Conservation (phyloP, 2,113 vertebrate genomes). For the Poecile atricapillus region DNA sequence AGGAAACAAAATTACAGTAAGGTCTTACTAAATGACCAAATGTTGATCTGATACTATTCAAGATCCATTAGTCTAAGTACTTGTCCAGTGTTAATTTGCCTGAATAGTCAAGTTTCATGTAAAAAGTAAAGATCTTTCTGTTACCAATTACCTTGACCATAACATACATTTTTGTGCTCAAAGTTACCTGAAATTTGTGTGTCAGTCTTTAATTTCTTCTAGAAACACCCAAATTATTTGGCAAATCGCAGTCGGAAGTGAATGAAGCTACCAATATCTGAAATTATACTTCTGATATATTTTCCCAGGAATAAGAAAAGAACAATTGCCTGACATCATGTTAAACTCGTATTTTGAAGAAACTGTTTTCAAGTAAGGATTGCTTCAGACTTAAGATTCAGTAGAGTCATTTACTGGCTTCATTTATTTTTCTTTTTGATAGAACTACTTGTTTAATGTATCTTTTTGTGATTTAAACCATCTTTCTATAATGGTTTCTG, state of each 20-base stretch:
- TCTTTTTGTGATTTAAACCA: background rate
- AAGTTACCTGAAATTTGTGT: background rate
- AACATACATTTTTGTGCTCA: background rate
- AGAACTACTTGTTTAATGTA: background rate
- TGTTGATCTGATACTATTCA: background rate
- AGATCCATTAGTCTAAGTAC: background rate
- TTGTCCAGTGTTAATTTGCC: background rate
- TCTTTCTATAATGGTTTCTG: background rate
- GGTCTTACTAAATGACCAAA: background rate
- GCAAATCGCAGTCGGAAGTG: background rate
- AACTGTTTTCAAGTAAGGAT: background rate
- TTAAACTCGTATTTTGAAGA: background rate
- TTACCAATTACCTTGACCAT: background rate
- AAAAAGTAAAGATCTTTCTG: background rate
- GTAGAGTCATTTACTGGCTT: background rate
- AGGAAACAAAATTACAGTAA: background rate
- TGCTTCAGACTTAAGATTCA: background rate
- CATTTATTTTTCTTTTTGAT: background rate
- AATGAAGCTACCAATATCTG: background rate
- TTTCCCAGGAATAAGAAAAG: background rate
- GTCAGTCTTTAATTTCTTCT: background rate
- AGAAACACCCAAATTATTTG: background rate
- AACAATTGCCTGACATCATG: background rate
- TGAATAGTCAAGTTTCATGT: background rate
- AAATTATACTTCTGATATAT: background rate